Percentiles rank a stretch among this genome's conserved stretches.
These are phyloP conservation scores for Drosophila leonis DNA, from an alignment of 2,888 invertebrate species.

Conservation along the genomic window DNA sequence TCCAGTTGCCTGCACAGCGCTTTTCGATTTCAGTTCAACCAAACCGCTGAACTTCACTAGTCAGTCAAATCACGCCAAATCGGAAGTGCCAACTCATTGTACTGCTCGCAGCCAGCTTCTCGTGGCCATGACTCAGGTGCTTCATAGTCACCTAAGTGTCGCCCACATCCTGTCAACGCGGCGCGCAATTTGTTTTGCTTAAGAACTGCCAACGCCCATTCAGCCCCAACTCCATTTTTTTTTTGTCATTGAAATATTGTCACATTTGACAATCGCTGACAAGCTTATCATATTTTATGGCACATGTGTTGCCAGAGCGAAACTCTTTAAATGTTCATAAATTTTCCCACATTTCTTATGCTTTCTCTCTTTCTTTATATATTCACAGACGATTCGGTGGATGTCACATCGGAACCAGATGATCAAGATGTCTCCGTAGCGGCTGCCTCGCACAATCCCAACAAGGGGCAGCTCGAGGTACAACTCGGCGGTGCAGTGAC, in stretches of 20 bases:
- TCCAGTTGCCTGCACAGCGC: constrained; percentile 63
- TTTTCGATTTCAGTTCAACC: constrained; percentile 31
- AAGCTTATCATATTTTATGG: constrained; percentile 63
- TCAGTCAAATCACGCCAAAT: constrained; percentile 56
- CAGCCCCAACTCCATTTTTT: constrained; percentile 5
- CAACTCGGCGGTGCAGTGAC: constrained; percentile 95
- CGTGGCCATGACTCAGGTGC: constrained; percentile 73
- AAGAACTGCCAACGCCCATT: constrained; percentile 27
- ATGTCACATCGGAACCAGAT: constrained; percentile 88
- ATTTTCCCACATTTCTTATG: constrained; percentile 16
- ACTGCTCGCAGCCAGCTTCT: not conserved
- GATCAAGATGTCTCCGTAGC: constrained; percentile 87
- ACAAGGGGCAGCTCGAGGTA: constrained; percentile 91
- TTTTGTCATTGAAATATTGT: constrained; percentile 75
- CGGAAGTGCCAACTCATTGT: constrained; percentile 74
- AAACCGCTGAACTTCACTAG: constrained; percentile 38
- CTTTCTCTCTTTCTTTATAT: not conserved
- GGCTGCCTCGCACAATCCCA: constrained; percentile 85
- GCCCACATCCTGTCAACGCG: constrained; percentile 42
- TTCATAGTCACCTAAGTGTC: constrained; percentile 41
- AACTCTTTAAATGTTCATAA: constrained; percentile 32
- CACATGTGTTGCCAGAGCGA: constrained; percentile 41
- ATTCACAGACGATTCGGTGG: constrained; percentile 85
- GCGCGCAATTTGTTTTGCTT: constrained; percentile 71
- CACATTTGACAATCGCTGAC: constrained; percentile 76